phyloP scores from a whole-genome alignment of 2,113 vertebrate genomes.

The Catharus bicknelli region DNA sequence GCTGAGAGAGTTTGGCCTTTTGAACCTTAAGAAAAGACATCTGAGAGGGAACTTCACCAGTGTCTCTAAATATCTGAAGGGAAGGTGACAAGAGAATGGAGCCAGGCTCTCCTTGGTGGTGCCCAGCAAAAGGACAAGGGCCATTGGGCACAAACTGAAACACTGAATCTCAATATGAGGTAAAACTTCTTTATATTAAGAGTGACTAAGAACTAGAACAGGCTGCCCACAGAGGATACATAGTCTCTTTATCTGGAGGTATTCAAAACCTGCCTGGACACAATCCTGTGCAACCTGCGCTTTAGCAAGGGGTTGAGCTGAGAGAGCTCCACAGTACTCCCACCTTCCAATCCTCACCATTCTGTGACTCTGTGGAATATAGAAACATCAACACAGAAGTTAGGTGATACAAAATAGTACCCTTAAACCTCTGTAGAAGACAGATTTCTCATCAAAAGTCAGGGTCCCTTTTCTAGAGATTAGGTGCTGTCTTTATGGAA shows the following conservation, averaged over 20 bases:
- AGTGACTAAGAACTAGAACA: not conserved
- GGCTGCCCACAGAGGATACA: too few species aligned
- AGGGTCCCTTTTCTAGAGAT: not conserved
- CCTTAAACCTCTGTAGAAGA: not conserved
- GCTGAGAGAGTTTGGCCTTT: not conserved
- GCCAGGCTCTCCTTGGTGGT: fast-evolving
- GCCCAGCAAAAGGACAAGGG: not conserved
- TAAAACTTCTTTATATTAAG: not conserved
- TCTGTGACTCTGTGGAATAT: not conserved
- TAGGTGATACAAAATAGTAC: not conserved
- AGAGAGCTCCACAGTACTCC: not conserved
- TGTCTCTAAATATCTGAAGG: not conserved
- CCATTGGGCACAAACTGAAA: not conserved
- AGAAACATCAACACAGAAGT: not conserved
- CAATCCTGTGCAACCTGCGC: not conserved
- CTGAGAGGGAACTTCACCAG: not conserved
- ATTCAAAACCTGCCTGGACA: not conserved
- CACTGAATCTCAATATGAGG: not conserved
- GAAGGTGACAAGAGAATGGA: not conserved
- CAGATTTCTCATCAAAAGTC: not conserved
- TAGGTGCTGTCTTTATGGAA: not conserved
- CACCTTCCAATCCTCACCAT: not conserved
- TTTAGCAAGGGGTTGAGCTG: not conserved
- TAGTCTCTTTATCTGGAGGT: not conserved
- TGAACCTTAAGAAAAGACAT: not conserved